Evolutionary conservation across 1,140 invertebrate genomes (phyloP).

Genomic region (Aphaenogaster ashmeadi): DNA sequence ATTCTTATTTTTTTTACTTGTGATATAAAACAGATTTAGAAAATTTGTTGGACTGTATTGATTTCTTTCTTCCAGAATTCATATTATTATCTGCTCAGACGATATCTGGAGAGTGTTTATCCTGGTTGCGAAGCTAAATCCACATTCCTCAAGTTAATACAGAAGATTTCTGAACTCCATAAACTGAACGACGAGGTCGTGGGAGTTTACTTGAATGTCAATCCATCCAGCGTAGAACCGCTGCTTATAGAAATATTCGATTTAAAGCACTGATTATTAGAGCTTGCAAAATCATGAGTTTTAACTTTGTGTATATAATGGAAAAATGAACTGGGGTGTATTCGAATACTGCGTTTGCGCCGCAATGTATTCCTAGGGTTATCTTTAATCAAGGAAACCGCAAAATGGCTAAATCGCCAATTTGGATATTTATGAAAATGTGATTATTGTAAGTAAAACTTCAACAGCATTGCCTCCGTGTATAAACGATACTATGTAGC

Average conservation of each 20-base stretch:
- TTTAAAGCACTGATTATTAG: slow-evolving; percentile 89
- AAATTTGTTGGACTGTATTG: slow-evolving; percentile 2
- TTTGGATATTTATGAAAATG: slow-evolving; percentile 29
- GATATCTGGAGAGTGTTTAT: slow-evolving; percentile 95
- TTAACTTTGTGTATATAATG: not conserved
- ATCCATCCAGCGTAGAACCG: slow-evolving; percentile 96
- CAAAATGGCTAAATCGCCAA: not conserved
- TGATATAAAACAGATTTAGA: not conserved
- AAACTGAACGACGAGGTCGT: slow-evolving; percentile 95
- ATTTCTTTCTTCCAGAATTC: slow-evolving; percentile 90
- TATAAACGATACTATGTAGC: slow-evolving; percentile 41
- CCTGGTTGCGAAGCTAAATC: slow-evolving; percentile 94
- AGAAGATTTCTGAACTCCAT: slow-evolving; percentile 95
- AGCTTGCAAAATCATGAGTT: slow-evolving; percentile 18
- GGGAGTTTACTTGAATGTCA: slow-evolving; percentile 95
- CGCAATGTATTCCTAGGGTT: not conserved
- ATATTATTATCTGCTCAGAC: slow-evolving; percentile 95
- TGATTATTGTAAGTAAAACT: slow-evolving; percentile 44
- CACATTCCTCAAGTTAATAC: slow-evolving; percentile 94
- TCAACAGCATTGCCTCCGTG: slow-evolving; percentile 19
- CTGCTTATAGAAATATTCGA: slow-evolving; percentile 97
- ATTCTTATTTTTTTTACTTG: not conserved
- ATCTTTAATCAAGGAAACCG: not conserved
- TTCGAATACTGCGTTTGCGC: not conserved
- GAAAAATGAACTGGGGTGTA: not conserved